Evolutionary conservation across 2,797 vertebrate species (phyloP), one percentile per base, ranked within the genome.

Genomic region (Hydrophis major): DNA sequence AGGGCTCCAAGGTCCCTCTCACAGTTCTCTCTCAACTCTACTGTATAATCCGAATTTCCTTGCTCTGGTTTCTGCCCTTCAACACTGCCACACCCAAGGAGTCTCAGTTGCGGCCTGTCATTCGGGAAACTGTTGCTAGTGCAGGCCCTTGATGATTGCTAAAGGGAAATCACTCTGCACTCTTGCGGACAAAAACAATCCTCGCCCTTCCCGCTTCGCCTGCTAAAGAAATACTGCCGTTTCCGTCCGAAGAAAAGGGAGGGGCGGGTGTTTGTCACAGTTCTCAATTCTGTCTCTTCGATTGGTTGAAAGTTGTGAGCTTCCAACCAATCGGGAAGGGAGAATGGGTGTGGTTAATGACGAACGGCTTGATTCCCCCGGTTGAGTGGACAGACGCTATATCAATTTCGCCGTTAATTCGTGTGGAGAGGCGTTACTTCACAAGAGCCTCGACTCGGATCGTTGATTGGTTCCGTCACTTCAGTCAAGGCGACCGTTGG

Each of bases 391-490:
- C 20, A 12, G 16, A 8, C 69, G 7, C 14, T 27, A 3, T 25
- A 20, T 59, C 20, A 92, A 60, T 28, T 2, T 7, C 13, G 87
- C 47, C 42, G 8, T 12, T 12, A 2, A 28, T 25, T 37, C 28
- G 16, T 2, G 22, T 10, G 3, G 20, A 4, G 37, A 91, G 69
- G 87, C 57, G 32, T 66, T 87, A 69, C 60, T 47, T 86, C 74
- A 91, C 28, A 86, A 86, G 47, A 56, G 47, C n/a, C 47, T 20
- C 47, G 13, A 13, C 50, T n/a, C 1, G 3, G 6, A 14, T 0
- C 0, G 0, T 63, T 93, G 92, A 95, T 94, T 56, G 95, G 96
- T 53, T 13, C 0, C 0, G 0, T 0, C 0, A 0, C 28, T 78
- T 92, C 95, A 91, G 11, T 94, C 90, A 94, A 0, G 0, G 0